Evolutionary conservation across 1,140 invertebrate species (phyloP).

Genomic region (Dryas iulia): DNA sequence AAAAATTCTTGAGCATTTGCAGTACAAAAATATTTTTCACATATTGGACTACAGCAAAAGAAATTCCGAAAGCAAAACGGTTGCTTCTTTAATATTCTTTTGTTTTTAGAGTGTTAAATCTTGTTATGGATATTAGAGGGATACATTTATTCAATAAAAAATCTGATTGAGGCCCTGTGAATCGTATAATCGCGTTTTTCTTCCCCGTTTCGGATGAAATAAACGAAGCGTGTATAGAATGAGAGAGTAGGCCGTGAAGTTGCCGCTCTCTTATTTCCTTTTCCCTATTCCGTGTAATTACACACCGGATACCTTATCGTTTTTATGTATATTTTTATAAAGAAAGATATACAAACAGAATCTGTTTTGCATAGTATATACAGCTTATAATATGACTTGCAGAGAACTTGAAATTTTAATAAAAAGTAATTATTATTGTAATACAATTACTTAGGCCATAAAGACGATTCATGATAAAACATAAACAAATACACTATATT

Average conservation of each 20-base stretch:
- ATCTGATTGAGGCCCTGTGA: conserved; percentile 9
- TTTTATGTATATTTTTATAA: neutral
- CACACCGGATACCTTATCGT: neutral
- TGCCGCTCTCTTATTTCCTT: conserved; percentile 15
- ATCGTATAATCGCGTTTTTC: conserved; percentile 12
- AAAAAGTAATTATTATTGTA: too few relatives aligned
- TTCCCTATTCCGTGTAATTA: neutral
- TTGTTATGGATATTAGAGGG: conserved; percentile 2
- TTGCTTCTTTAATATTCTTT: neutral
- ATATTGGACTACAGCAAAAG: neutral
- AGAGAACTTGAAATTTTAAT: too few relatives aligned
- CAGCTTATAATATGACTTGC: neutral
- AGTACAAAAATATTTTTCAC: neutral
- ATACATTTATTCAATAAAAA: conserved; percentile 17
- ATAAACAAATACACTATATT: too few relatives aligned
- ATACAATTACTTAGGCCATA: too few relatives aligned
- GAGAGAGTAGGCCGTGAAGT: conserved; percentile 9
- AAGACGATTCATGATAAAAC: too few relatives aligned
- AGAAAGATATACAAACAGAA: neutral
- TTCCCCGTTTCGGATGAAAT: conserved; percentile 4
- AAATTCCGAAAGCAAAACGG: neutral
- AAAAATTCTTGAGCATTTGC: neutral
- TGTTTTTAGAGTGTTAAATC: neutral
- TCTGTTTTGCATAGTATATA: neutral
- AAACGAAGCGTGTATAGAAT: conserved; percentile 19